phyloP scores from a whole-genome alignment of 2,113 vertebrate genomes.

The Diphyllodes magnificus region DNA sequence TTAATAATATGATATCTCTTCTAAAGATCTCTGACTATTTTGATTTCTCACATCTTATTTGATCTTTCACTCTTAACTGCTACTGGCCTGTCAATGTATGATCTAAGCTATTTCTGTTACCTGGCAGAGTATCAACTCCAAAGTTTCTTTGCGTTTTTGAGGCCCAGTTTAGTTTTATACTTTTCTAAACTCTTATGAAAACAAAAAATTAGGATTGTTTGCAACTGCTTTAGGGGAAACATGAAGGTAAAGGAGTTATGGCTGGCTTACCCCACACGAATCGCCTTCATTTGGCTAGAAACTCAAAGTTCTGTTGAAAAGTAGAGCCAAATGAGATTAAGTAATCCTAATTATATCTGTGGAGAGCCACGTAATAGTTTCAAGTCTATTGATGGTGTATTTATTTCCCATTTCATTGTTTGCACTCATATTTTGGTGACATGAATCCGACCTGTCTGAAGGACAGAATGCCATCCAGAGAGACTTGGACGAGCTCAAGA shows the following conservation, averaged over 20 bases:
- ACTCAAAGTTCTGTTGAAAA: not conserved
- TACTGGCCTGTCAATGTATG: not conserved
- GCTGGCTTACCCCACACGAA: not conserved
- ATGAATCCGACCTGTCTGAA: fast-evolving
- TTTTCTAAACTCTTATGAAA: not conserved
- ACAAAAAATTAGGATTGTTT: not conserved
- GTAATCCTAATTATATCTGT: not conserved
- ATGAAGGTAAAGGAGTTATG: not conserved
- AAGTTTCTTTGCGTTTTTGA: not conserved
- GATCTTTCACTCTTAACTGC: not conserved
- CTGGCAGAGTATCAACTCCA: not conserved
- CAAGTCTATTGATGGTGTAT: not conserved
- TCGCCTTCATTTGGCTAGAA: not conserved
- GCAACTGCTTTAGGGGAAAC: not conserved
- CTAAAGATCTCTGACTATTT: not conserved
- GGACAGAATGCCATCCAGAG: not conserved
- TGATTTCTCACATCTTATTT: not conserved
- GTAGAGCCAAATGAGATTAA: not conserved
- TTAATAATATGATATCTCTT: not conserved
- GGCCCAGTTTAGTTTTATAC: not conserved
- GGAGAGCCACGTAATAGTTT: not conserved
- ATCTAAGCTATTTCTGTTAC: not conserved
- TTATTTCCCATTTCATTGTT: not conserved
- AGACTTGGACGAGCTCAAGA: not conserved
- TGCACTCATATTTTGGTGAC: not conserved